phyloP scores from a whole-genome alignment of 2,797 vertebrate genomes.

The Spatula versicolor region DNA sequence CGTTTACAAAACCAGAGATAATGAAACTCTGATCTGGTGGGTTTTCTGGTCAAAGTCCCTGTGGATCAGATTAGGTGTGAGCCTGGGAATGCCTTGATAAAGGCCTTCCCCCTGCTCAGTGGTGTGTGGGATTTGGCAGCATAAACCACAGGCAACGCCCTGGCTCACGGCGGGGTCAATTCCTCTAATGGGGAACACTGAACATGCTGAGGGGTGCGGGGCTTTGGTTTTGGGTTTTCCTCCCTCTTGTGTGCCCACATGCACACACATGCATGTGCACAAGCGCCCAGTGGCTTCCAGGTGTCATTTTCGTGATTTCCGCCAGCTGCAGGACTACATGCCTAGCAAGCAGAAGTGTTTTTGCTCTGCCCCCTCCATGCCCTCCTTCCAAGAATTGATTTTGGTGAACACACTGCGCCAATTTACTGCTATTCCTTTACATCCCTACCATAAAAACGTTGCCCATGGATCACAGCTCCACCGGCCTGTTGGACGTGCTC shows the following conservation, averaged over 20 bases:
- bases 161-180: neutral
- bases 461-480: neutral
- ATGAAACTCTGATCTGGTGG: neutral
- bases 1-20: neutral
- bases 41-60: neutral
- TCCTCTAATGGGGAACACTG: neutral
- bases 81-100: neutral
- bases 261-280: rapidly evolving
- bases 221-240: neutral
- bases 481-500: neutral
- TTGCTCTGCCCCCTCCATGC: neutral
- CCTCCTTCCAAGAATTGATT: neutral
- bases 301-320: neutral
- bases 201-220: neutral
- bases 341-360: neutral
- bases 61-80: neutral
- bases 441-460: neutral
- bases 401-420: neutral
- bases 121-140: rapidly evolving
- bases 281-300: neutral
- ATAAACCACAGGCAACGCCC: neutral
- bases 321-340: neutral
- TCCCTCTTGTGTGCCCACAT: rapidly evolving
- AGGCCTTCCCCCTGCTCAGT: neutral
- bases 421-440: neutral